Evolutionary conservation across 2,113 vertebrate species (phyloP).

Genomic region (Tachycineta bicolor): DNA sequence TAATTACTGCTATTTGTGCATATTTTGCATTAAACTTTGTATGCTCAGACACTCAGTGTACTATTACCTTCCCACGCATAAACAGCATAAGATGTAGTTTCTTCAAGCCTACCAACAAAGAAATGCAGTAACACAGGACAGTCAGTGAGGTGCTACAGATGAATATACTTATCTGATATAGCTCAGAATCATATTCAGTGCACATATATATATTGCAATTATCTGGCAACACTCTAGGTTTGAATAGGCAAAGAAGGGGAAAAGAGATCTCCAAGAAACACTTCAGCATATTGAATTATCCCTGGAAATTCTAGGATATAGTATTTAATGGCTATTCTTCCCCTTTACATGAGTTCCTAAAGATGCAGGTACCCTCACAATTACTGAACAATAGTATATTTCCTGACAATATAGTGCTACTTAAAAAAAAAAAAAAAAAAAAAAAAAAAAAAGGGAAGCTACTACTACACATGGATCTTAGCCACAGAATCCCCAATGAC

Average conservation of each 20-base stretch:
- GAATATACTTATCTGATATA: background rate
- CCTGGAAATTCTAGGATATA: background rate
- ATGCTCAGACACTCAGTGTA: background rate
- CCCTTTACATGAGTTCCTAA: background rate
- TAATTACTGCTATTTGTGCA: background rate
- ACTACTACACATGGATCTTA: background rate
- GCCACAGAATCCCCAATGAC: background rate
- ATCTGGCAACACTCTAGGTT: background rate
- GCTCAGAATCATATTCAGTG: background rate
- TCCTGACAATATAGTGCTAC: background rate
- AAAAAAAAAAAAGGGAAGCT: accelerated
- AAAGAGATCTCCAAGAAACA: background rate
- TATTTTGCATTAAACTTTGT: background rate
- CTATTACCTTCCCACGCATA: background rate
- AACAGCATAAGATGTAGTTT: background rate
- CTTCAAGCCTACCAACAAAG: background rate
- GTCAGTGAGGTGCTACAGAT: background rate
- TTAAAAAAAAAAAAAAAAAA: background rate
- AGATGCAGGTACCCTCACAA: background rate
- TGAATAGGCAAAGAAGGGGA: background rate
- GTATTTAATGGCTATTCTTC: background rate
- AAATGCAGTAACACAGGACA: background rate
- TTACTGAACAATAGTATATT: background rate
- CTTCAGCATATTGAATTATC: background rate
- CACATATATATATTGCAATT: background rate